Percentiles rank a stretch among this genome's conserved stretches.
Conservation (phyloP, 2,888 invertebrate genomes). For the Rotaria macrura region DNA sequence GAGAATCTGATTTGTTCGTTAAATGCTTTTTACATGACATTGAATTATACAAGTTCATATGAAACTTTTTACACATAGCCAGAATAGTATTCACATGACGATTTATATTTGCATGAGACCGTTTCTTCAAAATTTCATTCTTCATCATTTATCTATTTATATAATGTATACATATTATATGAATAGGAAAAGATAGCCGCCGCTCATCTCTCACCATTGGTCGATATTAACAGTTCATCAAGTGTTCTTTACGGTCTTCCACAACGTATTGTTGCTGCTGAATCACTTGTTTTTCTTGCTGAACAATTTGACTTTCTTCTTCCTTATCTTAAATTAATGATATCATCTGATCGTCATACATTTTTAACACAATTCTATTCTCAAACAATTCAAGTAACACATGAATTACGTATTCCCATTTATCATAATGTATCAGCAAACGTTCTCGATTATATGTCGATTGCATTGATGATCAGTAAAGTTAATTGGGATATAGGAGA, state of each 20-base stretch:
- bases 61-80: too few species aligned
- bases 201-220: conserved; percentile 58
- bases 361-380: conserved; percentile 52
- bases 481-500: conserved; percentile 64
- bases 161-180: background rate
- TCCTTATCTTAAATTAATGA: conserved; percentile 51
- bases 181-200: conserved; percentile 51
- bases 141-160: background rate
- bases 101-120: background rate
- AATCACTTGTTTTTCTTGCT: conserved; percentile 64
- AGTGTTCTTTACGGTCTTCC: background rate
- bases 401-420: conserved; percentile 69
- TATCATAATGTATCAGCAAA: conserved; percentile 74
- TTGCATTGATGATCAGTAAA: conserved; percentile 22
- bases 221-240: conserved; percentile 56
- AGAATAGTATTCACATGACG: too few species aligned
- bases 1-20: too few species aligned
- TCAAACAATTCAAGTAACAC: conserved; percentile 61
- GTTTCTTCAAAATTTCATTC: background rate
- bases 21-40: too few species aligned
- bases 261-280: background rate
- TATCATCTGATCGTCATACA: conserved; percentile 67
- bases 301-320: conserved; percentile 71
- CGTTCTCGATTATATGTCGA: conserved; percentile 63
- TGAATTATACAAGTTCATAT: too few species aligned